Evolutionary conservation across 2,113 vertebrate species (phyloP).

Genomic region (Cryptotis parvus): DNA sequence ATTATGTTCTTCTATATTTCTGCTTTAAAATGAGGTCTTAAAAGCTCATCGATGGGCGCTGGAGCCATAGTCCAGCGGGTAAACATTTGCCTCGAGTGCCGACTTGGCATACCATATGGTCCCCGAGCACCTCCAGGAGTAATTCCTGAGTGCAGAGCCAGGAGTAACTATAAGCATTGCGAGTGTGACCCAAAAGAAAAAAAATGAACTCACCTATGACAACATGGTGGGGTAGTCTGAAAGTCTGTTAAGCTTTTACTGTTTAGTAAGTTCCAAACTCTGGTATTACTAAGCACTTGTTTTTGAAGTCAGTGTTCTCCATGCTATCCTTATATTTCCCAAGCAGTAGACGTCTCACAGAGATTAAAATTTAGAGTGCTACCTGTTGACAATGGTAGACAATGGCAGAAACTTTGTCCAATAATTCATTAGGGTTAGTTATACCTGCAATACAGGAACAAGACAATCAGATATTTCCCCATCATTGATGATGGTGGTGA

Average conservation of each 20-base stretch:
- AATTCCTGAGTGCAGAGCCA: too few species aligned
- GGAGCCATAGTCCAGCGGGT: too few species aligned
- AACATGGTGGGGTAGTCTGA: neutral
- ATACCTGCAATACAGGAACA: neutral
- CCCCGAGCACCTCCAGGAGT: too few species aligned
- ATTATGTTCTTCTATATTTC: neutral
- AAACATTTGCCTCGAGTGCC: too few species aligned
- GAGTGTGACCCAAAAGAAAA: too few species aligned
- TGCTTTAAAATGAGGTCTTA: neutral
- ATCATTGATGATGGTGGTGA: neutral
- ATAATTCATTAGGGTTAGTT: neutral
- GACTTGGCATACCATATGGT: too few species aligned
- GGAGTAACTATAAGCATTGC: too few species aligned
- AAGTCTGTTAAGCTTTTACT: conserved; percentile 29
- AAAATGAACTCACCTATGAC: neutral
- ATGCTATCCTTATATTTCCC: conserved; percentile 21
- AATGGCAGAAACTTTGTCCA: conserved; percentile 3
- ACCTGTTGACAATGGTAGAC: neutral
- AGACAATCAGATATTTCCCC: neutral
- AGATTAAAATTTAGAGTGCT: conserved; percentile 42
- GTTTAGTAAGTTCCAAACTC: conserved; percentile 37
- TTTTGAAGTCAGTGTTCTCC: conserved; percentile 51
- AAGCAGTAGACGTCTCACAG: conserved; percentile 52
- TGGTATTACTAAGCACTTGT: neutral
- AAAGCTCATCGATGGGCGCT: too few species aligned